These are phyloP conservation scores for Onychorhynchus coronatus DNA, from an alignment of 2,113 vertebrate species.

Conservation along the genomic window DNA sequence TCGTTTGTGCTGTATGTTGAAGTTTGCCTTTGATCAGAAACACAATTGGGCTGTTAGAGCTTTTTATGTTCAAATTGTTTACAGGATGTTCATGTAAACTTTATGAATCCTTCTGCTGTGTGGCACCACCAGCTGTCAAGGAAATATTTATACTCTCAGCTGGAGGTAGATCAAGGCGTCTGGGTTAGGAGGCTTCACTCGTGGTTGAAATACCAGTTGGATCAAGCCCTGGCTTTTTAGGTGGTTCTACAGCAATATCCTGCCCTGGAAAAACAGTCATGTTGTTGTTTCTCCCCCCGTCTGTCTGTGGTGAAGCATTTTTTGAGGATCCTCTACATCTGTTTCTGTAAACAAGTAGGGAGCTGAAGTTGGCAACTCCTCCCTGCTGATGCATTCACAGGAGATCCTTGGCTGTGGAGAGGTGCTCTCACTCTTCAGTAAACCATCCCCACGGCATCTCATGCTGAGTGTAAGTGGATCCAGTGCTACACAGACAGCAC, in stretches of 20 bases:
- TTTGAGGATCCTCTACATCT: constrained; percentile 19
- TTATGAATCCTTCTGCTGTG: constrained; percentile 77
- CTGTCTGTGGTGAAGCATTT: neutral
- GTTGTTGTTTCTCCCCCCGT: neutral
- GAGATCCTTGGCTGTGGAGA: neutral
- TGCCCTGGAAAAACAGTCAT: neutral
- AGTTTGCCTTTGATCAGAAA: constrained; percentile 71
- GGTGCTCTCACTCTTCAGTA: neutral
- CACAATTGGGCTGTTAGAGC: constrained; percentile 64
- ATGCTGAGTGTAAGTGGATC: rapidly evolving
- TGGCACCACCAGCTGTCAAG: constrained; percentile 74
- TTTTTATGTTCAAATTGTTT: constrained; percentile 75
- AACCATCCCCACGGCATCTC: neutral
- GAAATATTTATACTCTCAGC: constrained; percentile 66
- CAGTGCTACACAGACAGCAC: rapidly evolving
- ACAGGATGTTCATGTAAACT: constrained; percentile 75
- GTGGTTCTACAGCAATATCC: neutral
- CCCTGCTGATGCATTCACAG: neutral
- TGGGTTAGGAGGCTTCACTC: neutral
- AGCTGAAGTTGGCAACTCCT: neutral
- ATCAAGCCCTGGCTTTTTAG: constrained; percentile 14
- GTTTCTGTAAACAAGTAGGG: constrained; percentile 7
- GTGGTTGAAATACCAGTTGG: neutral
- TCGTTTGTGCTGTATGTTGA: constrained; percentile 47
- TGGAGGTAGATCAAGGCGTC: constrained; percentile 54